phyloP scores from a whole-genome alignment of 2,113 vertebrate species.

The Coptodon bakossiorum region DNA sequence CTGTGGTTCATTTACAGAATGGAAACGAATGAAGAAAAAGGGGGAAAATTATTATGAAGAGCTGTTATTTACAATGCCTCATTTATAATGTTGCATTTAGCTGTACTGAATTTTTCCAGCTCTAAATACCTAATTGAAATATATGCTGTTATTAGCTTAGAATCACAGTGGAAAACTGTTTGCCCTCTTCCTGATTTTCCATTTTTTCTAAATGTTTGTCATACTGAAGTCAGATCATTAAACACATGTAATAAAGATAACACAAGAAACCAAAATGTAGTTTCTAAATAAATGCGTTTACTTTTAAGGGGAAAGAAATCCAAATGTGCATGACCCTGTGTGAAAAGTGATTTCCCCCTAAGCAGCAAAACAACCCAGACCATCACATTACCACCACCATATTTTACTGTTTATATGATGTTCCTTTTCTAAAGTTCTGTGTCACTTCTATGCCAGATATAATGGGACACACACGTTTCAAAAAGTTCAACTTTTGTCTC shows the following conservation, averaged over 20 bases:
- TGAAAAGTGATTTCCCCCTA: background rate
- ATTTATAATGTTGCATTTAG: background rate
- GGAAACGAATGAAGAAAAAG: background rate
- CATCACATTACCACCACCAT: too few relatives aligned
- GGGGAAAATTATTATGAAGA: background rate
- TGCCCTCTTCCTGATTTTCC: rapidly evolving
- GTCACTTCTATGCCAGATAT: too few relatives aligned
- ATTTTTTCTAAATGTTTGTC: rapidly evolving
- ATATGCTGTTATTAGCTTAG: background rate
- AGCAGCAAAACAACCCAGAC: too few relatives aligned
- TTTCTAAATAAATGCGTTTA: background rate
- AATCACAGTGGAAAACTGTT: background rate
- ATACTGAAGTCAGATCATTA: background rate
- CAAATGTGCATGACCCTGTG: background rate
- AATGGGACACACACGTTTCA: too few relatives aligned
- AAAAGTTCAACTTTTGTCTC: too few relatives aligned
- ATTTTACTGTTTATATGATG: too few relatives aligned
- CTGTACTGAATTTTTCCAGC: background rate
- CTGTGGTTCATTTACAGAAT: background rate
- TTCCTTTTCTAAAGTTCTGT: too few relatives aligned
- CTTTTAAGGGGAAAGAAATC: background rate
- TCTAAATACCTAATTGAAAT: background rate
- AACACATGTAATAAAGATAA: background rate
- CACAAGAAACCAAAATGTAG: background rate
- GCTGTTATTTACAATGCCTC: background rate